Evolutionary conservation across 2,113 vertebrate species (phyloP).

Genomic region (Lophura nycthemera): DNA sequence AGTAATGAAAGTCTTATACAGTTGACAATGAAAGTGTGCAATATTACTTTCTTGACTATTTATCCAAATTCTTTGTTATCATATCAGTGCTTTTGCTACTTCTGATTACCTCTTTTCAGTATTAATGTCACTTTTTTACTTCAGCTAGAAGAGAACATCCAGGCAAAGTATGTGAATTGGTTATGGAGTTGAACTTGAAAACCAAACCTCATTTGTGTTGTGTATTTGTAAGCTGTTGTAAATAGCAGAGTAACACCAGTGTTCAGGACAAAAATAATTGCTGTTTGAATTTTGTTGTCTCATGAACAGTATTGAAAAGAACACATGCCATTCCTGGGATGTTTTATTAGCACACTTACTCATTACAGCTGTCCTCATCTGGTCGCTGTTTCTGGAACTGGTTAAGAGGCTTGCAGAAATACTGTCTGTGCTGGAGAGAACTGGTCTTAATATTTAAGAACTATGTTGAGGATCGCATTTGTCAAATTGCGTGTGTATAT

Average conservation of each 20-base stretch:
- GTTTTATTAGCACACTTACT: constrained; percentile 50
- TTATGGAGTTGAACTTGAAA: constrained; percentile 76
- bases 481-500: background rate
- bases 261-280: constrained; percentile 36
- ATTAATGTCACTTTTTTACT: constrained; percentile 79
- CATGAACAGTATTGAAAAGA: constrained; percentile 67
- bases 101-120: constrained; percentile 76
- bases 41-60: constrained; percentile 67
- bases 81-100: constrained; percentile 61
- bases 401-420: background rate
- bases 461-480: constrained; percentile 36
- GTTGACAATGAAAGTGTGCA: constrained; percentile 72
- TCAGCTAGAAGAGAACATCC: constrained; percentile 59
- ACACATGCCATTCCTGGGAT: constrained; percentile 39
- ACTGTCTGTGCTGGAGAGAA: constrained; percentile 23
- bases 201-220: constrained; percentile 74
- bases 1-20: constrained; percentile 61
- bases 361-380: constrained; percentile 52
- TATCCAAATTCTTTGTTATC: constrained; percentile 53
- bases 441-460: constrained; percentile 49
- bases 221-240: constrained; percentile 75
- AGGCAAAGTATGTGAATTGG: constrained; percentile 62
- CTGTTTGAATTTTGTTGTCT: constrained; percentile 48
- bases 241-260: constrained; percentile 72
- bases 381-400: constrained; percentile 24